Evolutionary conservation across 2,797 vertebrate genomes (phyloP).

Genomic region (Gallinago stenura): DNA sequence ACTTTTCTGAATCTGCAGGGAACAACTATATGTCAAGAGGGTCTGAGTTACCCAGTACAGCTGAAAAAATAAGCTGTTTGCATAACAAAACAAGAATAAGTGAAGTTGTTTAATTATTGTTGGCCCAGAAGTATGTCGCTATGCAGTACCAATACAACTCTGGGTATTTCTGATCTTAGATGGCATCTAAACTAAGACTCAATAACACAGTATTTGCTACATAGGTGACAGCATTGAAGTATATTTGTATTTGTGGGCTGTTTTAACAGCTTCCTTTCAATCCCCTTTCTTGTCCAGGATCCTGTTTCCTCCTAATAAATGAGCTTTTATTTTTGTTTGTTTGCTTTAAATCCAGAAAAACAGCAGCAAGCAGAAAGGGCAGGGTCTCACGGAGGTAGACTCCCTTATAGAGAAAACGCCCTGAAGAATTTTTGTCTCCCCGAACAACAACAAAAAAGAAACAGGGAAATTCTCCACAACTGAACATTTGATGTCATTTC

Average conservation of each 20-base stretch:
- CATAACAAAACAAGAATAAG: neutral
- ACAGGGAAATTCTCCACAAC: neutral
- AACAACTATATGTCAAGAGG: fast-evolving
- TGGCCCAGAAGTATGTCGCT: neutral
- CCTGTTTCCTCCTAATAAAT: neutral
- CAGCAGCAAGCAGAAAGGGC: neutral
- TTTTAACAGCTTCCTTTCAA: neutral
- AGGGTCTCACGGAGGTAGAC: neutral
- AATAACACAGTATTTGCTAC: neutral
- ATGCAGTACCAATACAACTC: too few relatives aligned
- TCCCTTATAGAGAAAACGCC: neutral
- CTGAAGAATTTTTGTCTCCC: neutral
- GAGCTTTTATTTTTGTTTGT: neutral
- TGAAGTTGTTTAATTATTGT: neutral
- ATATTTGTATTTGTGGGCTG: neutral
- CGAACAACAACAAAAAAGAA: neutral
- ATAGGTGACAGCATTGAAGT: neutral
- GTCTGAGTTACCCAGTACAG: neutral
- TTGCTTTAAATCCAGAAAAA: neutral
- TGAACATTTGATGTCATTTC: neutral
- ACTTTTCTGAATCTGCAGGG: neutral
- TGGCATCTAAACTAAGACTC: neutral
- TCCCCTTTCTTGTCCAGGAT: neutral
- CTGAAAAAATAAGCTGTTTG: neutral
- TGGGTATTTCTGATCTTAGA: neutral